These are phyloP conservation scores for Megatriorchis doriae DNA, from an alignment of 2,113 vertebrate genomes.

Conservation along the genomic window DNA sequence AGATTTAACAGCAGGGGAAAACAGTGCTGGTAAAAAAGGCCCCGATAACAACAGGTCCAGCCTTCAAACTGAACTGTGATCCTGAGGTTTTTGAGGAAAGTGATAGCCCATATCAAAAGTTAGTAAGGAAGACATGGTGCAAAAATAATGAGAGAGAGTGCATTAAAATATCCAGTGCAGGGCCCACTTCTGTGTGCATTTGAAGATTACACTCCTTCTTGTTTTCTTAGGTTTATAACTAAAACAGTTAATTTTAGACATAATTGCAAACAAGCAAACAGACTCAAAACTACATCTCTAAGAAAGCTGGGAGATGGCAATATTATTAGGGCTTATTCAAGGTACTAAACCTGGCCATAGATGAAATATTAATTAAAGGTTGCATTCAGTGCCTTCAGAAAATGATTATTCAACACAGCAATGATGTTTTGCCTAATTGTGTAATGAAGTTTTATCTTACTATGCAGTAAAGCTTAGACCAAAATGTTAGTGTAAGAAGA, in stretches of 20 bases:
- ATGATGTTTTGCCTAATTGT: constrained; percentile 30
- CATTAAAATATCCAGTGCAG: not conserved
- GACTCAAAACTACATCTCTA: not conserved
- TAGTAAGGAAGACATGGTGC: not conserved
- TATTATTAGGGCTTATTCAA: constrained; percentile 53
- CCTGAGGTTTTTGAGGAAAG: not conserved
- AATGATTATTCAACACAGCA: constrained; percentile 50
- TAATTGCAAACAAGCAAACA: not conserved
- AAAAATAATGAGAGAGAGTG: not conserved
- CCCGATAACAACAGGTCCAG: not conserved
- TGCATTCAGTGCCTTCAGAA: constrained; percentile 44
- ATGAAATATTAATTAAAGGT: constrained; percentile 66
- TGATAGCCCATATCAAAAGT: not conserved
- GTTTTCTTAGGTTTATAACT: not conserved
- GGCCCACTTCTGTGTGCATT: not conserved
- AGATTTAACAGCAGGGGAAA: not conserved
- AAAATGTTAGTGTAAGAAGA: not conserved
- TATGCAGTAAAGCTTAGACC: not conserved
- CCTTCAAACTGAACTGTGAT: not conserved
- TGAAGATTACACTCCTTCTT: not conserved
- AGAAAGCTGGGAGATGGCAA: not conserved
- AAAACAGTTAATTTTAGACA: constrained; percentile 12
- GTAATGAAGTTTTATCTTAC: constrained; percentile 12
- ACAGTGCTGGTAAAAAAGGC: not conserved
- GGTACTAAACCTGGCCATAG: not conserved